Percentiles rank a stretch among this genome's conserved stretches.
phyloP scores from a whole-genome alignment of 2,888 invertebrate genomes.

The Busseola fusca region DNA sequence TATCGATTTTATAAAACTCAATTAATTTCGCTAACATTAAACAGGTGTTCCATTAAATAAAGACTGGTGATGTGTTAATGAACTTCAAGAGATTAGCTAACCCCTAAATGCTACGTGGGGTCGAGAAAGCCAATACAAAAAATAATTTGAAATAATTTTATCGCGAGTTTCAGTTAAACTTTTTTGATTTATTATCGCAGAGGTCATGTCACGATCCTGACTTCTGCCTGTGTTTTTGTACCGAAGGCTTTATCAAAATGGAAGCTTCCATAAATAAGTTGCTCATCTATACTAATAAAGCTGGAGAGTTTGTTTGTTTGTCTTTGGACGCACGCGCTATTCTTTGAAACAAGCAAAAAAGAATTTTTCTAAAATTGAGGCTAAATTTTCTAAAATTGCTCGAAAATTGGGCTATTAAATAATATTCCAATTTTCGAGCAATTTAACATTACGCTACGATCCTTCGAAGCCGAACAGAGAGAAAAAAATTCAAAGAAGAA shows the following conservation, averaged over 20 bases:
- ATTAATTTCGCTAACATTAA: not conserved
- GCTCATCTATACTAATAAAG: not conserved
- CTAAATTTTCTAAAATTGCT: no score
- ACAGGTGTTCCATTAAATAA: not conserved
- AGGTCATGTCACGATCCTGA: constrained; percentile 62
- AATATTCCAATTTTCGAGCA: not conserved
- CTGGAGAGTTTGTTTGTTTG: not conserved
- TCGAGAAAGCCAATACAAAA: constrained; percentile 58
- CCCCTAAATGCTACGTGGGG: constrained; percentile 24
- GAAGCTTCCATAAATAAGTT: constrained; percentile 21
- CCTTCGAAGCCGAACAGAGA: not conserved
- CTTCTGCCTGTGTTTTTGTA: constrained; percentile 44
- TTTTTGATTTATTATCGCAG: constrained; percentile 68
- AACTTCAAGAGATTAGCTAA: constrained; percentile 20
- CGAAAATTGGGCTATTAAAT: no score
- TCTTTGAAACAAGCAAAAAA: no score
- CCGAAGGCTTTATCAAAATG: constrained; percentile 26
- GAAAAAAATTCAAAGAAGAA: not conserved
- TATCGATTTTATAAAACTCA: not conserved
- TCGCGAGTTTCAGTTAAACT: constrained; percentile 59
- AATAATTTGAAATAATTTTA: constrained; percentile 67
- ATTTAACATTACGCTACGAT: not conserved
- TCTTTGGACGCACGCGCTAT: not conserved
- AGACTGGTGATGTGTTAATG: not conserved
- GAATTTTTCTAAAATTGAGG: no score